Evolutionary conservation across 2,888 invertebrate species (phyloP).

Genomic region (Dryobotodes eremita): DNA sequence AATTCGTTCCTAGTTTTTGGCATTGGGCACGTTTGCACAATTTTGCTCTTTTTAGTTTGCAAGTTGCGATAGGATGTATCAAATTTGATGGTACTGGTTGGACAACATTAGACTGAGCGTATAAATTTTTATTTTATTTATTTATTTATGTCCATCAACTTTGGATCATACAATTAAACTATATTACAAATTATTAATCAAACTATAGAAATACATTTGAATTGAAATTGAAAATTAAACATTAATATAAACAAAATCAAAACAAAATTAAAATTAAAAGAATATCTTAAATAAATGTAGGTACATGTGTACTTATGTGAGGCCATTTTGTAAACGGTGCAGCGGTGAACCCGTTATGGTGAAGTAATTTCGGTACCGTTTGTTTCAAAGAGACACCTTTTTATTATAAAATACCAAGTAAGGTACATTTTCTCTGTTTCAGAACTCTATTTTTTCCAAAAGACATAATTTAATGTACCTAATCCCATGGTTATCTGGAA

Average conservation of each 20-base stretch:
- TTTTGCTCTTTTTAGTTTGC: slow-evolving; percentile 45
- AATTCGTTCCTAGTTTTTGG: slow-evolving; percentile 50
- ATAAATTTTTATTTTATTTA: background rate
- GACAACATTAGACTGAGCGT: background rate
- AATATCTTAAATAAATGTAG: too few relatives aligned
- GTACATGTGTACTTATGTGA: background rate
- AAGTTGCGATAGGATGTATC: slow-evolving; percentile 26
- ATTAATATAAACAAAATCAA: too few relatives aligned
- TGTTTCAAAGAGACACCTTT: background rate
- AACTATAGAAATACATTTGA: too few relatives aligned
- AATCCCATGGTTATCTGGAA: background rate
- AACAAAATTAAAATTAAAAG: too few relatives aligned
- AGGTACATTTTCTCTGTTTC: too few relatives aligned
- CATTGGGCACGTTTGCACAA: slow-evolving; percentile 52
- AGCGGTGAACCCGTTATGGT: background rate
- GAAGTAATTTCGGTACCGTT: background rate
- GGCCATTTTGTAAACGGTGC: background rate
- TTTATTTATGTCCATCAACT: too few relatives aligned
- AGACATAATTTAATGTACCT: too few relatives aligned
- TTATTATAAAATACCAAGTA: background rate
- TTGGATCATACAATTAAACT: too few relatives aligned
- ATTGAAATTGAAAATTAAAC: too few relatives aligned
- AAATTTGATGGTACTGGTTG: slow-evolving; percentile 15
- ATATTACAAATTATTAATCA: too few relatives aligned
- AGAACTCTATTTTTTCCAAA: too few relatives aligned